Percentiles rank a stretch among this genome's conserved stretches.
These are phyloP conservation scores for Phalacrocorax carbo DNA, from an alignment of 2,113 vertebrate genomes.

Conservation along the genomic window DNA sequence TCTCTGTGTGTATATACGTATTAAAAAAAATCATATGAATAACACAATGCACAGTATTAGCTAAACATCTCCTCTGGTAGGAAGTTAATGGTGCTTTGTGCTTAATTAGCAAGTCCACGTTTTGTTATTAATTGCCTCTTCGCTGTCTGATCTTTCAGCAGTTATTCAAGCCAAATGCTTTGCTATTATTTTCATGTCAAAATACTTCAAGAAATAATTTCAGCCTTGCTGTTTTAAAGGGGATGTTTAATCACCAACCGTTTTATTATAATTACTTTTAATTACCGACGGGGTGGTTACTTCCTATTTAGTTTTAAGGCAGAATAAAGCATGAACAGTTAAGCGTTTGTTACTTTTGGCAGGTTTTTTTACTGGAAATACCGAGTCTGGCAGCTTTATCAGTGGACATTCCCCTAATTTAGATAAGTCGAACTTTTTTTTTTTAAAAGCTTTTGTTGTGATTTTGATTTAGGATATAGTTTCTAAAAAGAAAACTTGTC, in stretches of 20 bases:
- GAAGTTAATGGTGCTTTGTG: not conserved
- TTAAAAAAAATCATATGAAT: not conserved
- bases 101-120: not conserved
- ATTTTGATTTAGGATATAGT: not conserved
- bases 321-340: not conserved
- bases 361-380: not conserved
- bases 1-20: not conserved
- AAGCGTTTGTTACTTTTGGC: not conserved
- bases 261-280: not conserved
- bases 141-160: not conserved
- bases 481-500: not conserved
- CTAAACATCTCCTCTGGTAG: not conserved
- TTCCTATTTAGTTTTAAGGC: not conserved
- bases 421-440: not conserved
- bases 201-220: not conserved
- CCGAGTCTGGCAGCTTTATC: not conserved
- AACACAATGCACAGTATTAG: not conserved
- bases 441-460: not conserved
- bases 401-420: not conserved
- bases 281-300: not conserved
- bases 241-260: not conserved
- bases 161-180: not conserved
- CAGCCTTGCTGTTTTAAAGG: not conserved
- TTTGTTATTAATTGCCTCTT: not conserved
- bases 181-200: not conserved